Evolutionary conservation across 2,888 invertebrate species (phyloP), one percentile per base, ranked within the genome.

Genomic region (Venusia cambrica): DNA sequence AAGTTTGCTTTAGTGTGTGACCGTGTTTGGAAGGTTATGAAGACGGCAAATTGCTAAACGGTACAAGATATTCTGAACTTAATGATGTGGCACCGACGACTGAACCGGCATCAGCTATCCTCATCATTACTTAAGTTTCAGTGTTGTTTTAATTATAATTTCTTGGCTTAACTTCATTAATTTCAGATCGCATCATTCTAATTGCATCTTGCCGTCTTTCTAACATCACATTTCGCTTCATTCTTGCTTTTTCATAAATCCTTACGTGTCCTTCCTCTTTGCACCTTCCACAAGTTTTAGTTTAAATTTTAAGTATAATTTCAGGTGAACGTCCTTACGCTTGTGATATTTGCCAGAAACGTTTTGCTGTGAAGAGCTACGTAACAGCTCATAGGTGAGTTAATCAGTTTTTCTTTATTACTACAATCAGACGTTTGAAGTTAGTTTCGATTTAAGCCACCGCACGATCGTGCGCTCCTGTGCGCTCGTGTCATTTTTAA

Each of bases 291-390:
- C 7, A 5, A 25, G 11, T 15, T 6, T 8, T 5, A n/a, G 24
- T 24, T 16, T 15, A 20, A 19, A 24, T 22, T 4, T 6, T 5
- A n/a, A 19, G 11, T 19, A 0, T 15, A 44, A 30, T 77, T 75
- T 52, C 73, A 89, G 94, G 94, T 54, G 92, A 93, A 74, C 88
- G 93, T 42, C 94, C 94, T 16, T 94, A 93, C 62, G 90, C 92
- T 49, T 94, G 94, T 83, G 92, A 93, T 79, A 91, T 93, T 57
- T 94, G 94, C 74, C 90, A 92, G 66, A 94, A 94, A 79, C 89
- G 92, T 57, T 94, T 94, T 72, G 93, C 94, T 19, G 94, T 94
- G 45, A 94, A 94, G 75, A 93, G 93, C 64, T 94, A 94, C 62
- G 92, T 94, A 37, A 92, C 92, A 47, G 93, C 94, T 24, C 94